These are phyloP conservation scores for Microtus pennsylvanicus DNA, from an alignment of 2,113 vertebrate species.

Conservation along the genomic window DNA sequence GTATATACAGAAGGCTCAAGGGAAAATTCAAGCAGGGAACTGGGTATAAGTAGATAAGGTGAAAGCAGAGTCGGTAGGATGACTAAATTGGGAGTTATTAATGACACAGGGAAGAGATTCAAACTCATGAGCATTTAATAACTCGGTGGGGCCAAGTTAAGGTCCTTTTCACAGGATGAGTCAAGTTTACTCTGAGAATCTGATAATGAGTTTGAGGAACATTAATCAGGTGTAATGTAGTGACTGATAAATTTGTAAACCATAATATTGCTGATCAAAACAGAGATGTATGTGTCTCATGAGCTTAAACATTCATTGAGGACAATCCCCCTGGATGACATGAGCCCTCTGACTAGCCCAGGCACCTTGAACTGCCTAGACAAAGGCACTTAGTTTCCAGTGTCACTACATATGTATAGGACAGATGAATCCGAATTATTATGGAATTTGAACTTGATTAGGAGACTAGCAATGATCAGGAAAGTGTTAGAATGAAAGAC, in stretches of 20 bases:
- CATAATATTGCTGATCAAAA: background rate
- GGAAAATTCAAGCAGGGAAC: background rate
- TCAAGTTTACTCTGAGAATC: background rate
- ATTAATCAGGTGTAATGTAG: background rate
- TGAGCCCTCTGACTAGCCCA: no score
- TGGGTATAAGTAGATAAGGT: background rate
- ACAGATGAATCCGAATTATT: background rate
- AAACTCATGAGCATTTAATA: background rate
- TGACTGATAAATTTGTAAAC: background rate
- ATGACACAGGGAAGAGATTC: background rate
- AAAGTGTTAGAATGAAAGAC: background rate
- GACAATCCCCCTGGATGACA: accelerated
- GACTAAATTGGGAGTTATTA: background rate
- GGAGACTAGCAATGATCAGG: background rate
- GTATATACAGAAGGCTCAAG: no score
- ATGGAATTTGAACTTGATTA: background rate
- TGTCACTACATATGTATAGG: background rate
- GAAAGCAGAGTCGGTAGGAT: background rate
- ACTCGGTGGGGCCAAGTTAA: background rate
- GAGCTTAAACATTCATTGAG: background rate
- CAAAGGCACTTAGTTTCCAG: background rate
- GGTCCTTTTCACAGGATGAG: background rate
- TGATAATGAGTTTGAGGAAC: background rate
- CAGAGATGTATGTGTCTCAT: background rate
- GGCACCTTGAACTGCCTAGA: no score